A percentile compares a stretch with the other conserved stretches of the same genome.
These are phyloP conservation scores for Delphinus delphis DNA, from an alignment of 2,113 vertebrate species.

Conservation along the genomic window DNA sequence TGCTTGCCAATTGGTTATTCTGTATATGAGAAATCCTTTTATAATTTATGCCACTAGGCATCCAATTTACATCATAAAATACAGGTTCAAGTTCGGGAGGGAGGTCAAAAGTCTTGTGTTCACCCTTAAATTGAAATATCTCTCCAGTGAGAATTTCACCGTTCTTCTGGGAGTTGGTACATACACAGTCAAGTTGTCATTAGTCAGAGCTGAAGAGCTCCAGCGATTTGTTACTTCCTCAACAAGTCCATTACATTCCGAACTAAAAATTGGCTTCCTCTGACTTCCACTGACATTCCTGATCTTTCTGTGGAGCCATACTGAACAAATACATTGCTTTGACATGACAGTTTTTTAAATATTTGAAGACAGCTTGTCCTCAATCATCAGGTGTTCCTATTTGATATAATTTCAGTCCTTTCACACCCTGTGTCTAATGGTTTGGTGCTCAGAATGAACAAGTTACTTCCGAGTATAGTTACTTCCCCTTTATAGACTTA, in stretches of 20 bases:
- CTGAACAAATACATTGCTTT: slow-evolving; percentile 10
- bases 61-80: neutral
- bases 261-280: neutral
- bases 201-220: neutral
- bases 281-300: neutral
- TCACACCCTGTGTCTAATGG: neutral
- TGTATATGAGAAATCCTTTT: neutral
- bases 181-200: neutral
- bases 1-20: neutral
- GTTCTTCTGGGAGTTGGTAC: neutral
- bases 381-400: neutral
- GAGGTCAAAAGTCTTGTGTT: neutral
- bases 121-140: neutral
- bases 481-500: neutral
- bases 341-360: neutral
- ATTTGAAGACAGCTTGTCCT: neutral
- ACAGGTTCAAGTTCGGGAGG: neutral
- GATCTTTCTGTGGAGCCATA: neutral
- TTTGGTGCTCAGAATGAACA: neutral
- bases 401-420: neutral
- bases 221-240: neutral
- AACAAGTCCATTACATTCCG: neutral
- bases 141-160: neutral
- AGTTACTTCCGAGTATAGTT: neutral
- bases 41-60: neutral